Conservation (phyloP, 2,888 invertebrate species). For the Dolomedes plantarius region DNA sequence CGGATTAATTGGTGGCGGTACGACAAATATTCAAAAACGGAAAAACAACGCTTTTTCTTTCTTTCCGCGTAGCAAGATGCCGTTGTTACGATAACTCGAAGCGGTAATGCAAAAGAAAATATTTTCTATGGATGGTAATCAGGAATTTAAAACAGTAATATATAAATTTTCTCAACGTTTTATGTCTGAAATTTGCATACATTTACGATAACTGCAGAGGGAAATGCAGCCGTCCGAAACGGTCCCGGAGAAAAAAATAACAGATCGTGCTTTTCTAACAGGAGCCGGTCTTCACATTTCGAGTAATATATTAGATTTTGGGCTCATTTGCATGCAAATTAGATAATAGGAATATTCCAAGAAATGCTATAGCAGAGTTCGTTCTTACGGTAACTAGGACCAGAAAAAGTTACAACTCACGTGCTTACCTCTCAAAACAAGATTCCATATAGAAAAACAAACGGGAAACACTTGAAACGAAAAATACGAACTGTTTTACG, state of each 20-base stretch:
- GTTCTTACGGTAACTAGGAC: not conserved
- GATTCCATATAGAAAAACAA: too few species aligned
- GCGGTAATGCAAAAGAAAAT: constrained; percentile 51
- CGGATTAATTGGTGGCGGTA: too few species aligned
- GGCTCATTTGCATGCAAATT: constrained; percentile 65
- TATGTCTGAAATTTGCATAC: constrained; percentile 66
- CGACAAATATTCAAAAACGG: too few species aligned
- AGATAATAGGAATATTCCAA: constrained; percentile 29
- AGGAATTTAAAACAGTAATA: constrained; percentile 68
- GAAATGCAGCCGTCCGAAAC: constrained; percentile 8
- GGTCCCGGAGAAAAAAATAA: constrained; percentile 18
- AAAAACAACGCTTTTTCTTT: not conserved
- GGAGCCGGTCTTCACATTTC: constrained; percentile 53
- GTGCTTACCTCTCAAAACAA: not conserved
- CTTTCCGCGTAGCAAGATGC: not conserved
- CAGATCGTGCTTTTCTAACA: constrained; percentile 18
- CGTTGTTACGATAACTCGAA: constrained; percentile 44
- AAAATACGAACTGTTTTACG: too few species aligned
- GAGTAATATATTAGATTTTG: constrained; percentile 58
- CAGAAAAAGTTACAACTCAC: not conserved
- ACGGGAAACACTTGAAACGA: too few species aligned
- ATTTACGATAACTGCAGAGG: constrained; percentile 46
- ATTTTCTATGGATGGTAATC: constrained; percentile 59
- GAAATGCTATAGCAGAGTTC: constrained; percentile 1
- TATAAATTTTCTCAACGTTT: constrained; percentile 64